Conservation (phyloP, 2,113 vertebrate genomes). For the Campylorhamphus procurvoides region DNA sequence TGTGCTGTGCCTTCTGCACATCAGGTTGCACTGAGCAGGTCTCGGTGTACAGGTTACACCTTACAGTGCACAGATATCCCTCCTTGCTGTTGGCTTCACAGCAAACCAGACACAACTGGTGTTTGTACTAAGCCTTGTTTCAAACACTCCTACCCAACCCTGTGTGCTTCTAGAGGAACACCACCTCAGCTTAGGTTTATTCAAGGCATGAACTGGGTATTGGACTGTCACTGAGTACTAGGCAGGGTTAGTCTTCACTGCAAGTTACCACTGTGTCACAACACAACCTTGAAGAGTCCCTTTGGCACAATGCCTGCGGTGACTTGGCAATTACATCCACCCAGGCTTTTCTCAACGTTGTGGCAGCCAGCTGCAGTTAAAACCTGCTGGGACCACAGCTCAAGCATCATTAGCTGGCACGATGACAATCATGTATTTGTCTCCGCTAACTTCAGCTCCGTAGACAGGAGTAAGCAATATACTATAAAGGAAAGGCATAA, state of each 20-base stretch:
- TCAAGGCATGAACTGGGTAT: background rate
- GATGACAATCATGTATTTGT: background rate
- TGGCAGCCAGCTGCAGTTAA: conserved; percentile 52
- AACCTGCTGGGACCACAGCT: conserved; percentile 32
- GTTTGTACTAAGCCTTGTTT: background rate
- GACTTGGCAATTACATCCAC: conserved; percentile 17
- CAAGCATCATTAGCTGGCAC: conserved; percentile 1
- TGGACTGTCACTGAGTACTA: accelerated
- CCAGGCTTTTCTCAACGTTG: background rate
- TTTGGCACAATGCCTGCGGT: background rate
- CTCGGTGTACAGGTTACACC: background rate
- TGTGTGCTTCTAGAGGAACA: background rate
- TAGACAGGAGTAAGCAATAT: background rate
- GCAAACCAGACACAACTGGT: background rate
- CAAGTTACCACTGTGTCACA: background rate
- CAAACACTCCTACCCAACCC: background rate
- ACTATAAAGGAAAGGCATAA: background rate
- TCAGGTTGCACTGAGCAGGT: background rate
- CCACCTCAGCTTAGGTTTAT: background rate
- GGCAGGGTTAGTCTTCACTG: background rate
- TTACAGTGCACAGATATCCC: background rate
- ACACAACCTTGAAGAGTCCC: background rate
- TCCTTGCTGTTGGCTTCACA: background rate
- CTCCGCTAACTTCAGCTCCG: background rate
- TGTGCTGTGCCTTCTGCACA: accelerated